Base-by-base conservation (phyloP, 2,888 invertebrate genomes). In the Pristionchus fissidentatus region DNA sequence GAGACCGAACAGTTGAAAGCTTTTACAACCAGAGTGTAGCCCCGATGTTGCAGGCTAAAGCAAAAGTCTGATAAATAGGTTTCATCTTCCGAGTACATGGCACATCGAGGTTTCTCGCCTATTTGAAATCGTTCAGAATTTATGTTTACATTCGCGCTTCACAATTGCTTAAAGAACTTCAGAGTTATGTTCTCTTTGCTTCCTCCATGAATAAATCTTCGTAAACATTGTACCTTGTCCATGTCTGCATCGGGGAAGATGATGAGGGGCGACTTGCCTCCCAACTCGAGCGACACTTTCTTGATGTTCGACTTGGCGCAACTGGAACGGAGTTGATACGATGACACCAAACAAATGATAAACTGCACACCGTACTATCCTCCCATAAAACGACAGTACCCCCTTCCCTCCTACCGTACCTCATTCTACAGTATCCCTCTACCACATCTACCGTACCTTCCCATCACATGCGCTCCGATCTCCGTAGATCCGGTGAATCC, bases 401-500 rank as follows among this genome's bases (percentile, higher is more conserved):
- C n/a, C n/a, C n/a, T n/a, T n/a, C 10, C 19, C 49, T 10, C 10
- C 19, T 49, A 49, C 19, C 19, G 10, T 15, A n/a, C n/a, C 62
- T 26, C 62, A 60, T 60, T 15, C 62, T 60, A 60, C 19, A 15
- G 62, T 26, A 26, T 49, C 49, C 49, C 19, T 49, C 49, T 26
- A 26, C 41, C 1, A 13, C 26, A 13, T 49, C 19, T 77, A 49
- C 75, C 46, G 83, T 85, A 93, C 93, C 93, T 95, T 91, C 95
- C 95, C 97, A 98, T 97, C 84, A 98, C 97, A 0, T 95, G 95
- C 92, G 96, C 95, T 84, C 98, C 98, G 78, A 97, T 95, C 87
- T 95, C 95, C 0, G 98, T 98, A 84, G 97, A 97, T 38, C 98
- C 98, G 0, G 98, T 98, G 93, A 98, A 98, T 1, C 97, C 98